Conservation (phyloP, 1,140 invertebrate species). For the Ridgeia piscesae region DNA sequence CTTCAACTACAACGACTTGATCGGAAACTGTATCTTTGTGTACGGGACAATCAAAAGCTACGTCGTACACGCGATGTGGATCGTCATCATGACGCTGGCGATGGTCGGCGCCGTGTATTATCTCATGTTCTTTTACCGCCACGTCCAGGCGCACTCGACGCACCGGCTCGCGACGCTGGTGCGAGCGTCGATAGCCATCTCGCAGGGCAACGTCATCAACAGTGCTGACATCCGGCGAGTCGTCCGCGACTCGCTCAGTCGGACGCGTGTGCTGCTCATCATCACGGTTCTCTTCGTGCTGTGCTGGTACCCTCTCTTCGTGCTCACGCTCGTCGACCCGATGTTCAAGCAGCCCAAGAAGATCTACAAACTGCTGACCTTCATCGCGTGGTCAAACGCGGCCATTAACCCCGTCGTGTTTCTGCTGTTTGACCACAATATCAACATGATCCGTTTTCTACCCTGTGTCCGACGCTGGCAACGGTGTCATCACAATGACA, state of each 20-base stretch:
- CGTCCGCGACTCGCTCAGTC: constrained; percentile 45
- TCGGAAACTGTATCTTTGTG: constrained; percentile 54
- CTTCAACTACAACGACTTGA: constrained; percentile 53
- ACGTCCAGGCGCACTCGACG: constrained; percentile 51
- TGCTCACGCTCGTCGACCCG: constrained; percentile 51
- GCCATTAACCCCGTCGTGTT: constrained; percentile 52
- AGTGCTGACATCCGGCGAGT: constrained; percentile 21
- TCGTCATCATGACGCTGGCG: constrained; percentile 50
- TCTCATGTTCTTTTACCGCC: constrained; percentile 49
- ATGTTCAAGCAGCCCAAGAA: constrained; percentile 49
- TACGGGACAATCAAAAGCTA: constrained; percentile 53
- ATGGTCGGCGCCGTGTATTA: constrained; percentile 49
- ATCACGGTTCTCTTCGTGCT: constrained; percentile 47
- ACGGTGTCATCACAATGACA: neutral
- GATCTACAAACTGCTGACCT: constrained; percentile 54
- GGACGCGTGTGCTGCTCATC: constrained; percentile 51
- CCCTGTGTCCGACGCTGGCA: neutral
- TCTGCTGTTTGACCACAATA: constrained; percentile 51
- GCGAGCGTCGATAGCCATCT: constrained; percentile 50
- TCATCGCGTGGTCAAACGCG: constrained; percentile 55
- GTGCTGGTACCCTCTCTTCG: constrained; percentile 56
- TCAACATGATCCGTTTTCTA: constrained; percentile 36
- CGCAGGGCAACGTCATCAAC: constrained; percentile 22
- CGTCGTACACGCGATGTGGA: constrained; percentile 56
- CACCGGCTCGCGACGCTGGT: constrained; percentile 53